A percentile compares a stretch with the other conserved stretches of the same genome.
phyloP scores from a whole-genome alignment of 2,888 invertebrate species.

The Spilosoma lubricipeda region DNA sequence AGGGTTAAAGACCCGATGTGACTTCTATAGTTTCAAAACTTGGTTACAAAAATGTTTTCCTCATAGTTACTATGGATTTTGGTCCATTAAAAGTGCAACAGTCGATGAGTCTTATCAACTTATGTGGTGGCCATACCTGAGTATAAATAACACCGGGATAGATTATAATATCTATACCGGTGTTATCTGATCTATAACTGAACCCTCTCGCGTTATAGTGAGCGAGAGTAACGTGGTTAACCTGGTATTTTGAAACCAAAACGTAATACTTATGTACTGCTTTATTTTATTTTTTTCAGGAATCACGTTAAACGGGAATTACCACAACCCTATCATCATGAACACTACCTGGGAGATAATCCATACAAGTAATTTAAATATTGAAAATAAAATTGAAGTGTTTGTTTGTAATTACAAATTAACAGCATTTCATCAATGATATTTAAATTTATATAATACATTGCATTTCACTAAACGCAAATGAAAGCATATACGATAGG shows the following conservation, averaged over 20 bases:
- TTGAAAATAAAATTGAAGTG: too few species aligned
- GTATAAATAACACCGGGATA: neutral
- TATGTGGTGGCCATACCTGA: too few species aligned
- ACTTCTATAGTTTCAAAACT: constrained; percentile 16
- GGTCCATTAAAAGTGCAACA: neutral
- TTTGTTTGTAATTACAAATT: too few species aligned
- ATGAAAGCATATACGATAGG: too few species aligned
- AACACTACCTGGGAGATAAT: neutral
- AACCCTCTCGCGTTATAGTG: neutral
- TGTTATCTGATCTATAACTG: too few species aligned
- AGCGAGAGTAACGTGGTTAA: neutral
- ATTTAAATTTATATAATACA: too few species aligned
- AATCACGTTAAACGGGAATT: neutral
- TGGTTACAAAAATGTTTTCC: constrained; percentile 4
- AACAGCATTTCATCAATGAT: too few species aligned
- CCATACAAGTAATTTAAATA: too few species aligned
- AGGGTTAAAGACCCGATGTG: neutral
- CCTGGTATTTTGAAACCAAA: neutral
- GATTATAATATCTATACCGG: too few species aligned
- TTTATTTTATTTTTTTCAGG: neutral
- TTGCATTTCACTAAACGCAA: too few species aligned
- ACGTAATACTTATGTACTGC: neutral
- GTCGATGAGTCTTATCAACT: neutral
- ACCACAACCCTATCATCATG: neutral
- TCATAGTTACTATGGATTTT: neutral